Percentiles rank a stretch among this genome's conserved stretches.
Evolutionary conservation across 2,888 invertebrate genomes (phyloP).

Genomic region (Ophion slaviceki): DNA sequence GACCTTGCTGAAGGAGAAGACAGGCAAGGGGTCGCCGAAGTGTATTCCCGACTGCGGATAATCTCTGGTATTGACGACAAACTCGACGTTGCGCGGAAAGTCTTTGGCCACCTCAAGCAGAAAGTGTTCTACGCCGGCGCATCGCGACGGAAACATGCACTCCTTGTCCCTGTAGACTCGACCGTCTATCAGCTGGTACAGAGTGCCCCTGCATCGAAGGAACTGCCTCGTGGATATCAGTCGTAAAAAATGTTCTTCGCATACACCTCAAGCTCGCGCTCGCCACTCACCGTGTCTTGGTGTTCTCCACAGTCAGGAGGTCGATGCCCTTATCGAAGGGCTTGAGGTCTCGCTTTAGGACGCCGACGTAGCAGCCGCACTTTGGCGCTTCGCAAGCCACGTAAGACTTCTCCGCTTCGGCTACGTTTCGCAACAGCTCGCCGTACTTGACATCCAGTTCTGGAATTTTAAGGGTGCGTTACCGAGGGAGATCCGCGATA

Average conservation of each 20-base stretch:
- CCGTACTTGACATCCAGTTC: slow-evolving; percentile 84
- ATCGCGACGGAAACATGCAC: slow-evolving; percentile 97
- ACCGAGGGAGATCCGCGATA: too few species aligned
- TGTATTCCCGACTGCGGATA: slow-evolving; percentile 93
- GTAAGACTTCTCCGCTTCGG: slow-evolving; percentile 84
- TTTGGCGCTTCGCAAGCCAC: slow-evolving; percentile 85
- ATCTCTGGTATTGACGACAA: slow-evolving; percentile 95
- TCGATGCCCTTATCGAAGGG: slow-evolving; percentile 90
- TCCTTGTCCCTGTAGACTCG: slow-evolving; percentile 91
- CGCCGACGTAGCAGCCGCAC: slow-evolving; percentile 87
- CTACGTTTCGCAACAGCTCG: slow-evolving; percentile 84
- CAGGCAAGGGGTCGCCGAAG: slow-evolving; percentile 88
- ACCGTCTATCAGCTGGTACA: slow-evolving; percentile 93
- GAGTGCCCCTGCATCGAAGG: slow-evolving; percentile 86
- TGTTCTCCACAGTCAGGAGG: slow-evolving; percentile 86
- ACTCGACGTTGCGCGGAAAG: slow-evolving; percentile 91
- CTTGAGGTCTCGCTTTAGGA: slow-evolving; percentile 89
- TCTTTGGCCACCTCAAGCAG: slow-evolving; percentile 88
- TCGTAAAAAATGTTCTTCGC: neutral
- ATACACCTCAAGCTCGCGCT: neutral
- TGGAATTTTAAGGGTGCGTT: slow-evolving; percentile 72
- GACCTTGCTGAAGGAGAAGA: slow-evolving; percentile 98
- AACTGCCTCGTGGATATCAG: slow-evolving; percentile 2
- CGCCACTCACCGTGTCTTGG: slow-evolving; percentile 80
- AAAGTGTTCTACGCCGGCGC: slow-evolving; percentile 96